A percentile compares a stretch with the other conserved stretches of the same genome.
Conservation (phyloP, 2,113 vertebrate species). For the Chloroceryle aenea region DNA sequence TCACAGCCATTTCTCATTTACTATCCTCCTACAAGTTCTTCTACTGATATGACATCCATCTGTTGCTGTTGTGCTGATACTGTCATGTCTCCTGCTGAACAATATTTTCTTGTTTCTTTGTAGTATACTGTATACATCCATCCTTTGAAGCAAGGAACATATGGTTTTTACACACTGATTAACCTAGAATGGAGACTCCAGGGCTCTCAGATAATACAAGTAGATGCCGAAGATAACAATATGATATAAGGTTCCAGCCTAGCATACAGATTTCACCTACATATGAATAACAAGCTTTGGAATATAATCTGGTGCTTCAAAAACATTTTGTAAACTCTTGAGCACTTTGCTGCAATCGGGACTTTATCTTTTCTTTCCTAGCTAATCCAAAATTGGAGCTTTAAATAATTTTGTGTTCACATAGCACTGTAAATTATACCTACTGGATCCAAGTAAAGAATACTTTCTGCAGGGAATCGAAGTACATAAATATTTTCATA, state of each 20-base stretch:
- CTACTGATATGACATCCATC: neutral
- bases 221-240: neutral
- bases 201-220: neutral
- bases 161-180: neutral
- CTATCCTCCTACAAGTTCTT: neutral
- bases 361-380: neutral
- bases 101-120: neutral
- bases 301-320: neutral
- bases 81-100: neutral
- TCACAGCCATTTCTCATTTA: neutral
- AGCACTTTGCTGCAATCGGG: neutral
- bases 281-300: neutral
- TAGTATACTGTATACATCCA: neutral
- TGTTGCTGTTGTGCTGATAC: neutral
- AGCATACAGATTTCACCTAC: neutral
- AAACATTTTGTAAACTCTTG: neutral
- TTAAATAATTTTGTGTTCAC: neutral
- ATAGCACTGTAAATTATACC: neutral
- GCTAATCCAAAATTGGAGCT: neutral
- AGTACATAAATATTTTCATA: neutral
- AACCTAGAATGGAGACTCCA: neutral
- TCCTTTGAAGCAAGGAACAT: neutral
- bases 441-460: neutral
- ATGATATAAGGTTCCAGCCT: neutral
- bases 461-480: neutral